These are phyloP conservation scores for Paragorgia papillata DNA, from an alignment of 92 coral and sea anemone genomes.

Conservation along the genomic window DNA sequence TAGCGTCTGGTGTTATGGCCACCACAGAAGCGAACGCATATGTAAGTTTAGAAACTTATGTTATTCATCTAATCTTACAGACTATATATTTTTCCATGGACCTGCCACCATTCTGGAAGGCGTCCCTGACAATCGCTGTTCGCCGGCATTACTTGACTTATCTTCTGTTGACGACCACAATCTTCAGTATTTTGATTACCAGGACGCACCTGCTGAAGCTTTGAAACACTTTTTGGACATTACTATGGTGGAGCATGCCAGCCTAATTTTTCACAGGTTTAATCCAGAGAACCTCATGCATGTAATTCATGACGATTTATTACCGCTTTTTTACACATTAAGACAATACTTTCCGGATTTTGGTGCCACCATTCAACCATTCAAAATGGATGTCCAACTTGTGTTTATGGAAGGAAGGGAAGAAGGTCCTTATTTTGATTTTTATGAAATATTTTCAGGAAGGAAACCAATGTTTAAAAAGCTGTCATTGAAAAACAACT, in stretches of 20 bases:
- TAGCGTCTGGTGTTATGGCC: conserved; percentile 84
- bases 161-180: conserved; percentile 90
- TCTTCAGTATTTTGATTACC: conserved; percentile 82
- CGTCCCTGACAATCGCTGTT: conserved; percentile 75
- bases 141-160: conserved; percentile 87
- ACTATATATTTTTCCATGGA: conserved; percentile 88
- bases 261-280: conserved; percentile 82
- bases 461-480: conserved; percentile 52
- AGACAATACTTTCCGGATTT: conserved; percentile 35
- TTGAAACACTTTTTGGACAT: conserved; percentile 61
- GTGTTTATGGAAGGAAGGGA: conserved; percentile 91
- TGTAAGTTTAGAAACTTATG: conserved; percentile 89
- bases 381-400: conserved; percentile 62
- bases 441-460: conserved; percentile 73
- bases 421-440: conserved; percentile 69
- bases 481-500: conserved; percentile 43
- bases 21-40: conserved; percentile 70
- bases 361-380: conserved; percentile 50
- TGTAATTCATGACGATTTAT: conserved; percentile 85
- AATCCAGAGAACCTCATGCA: conserved; percentile 94
- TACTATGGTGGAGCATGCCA: conserved; percentile 67
- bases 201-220: conserved; percentile 73
- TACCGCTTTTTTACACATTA: conserved; percentile 81
- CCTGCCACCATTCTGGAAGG: conserved; percentile 71
- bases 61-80: conserved; percentile 68